Evolutionary conservation across 2,888 invertebrate species (phyloP).

Genomic region (Ormyrus nitidulus): DNA sequence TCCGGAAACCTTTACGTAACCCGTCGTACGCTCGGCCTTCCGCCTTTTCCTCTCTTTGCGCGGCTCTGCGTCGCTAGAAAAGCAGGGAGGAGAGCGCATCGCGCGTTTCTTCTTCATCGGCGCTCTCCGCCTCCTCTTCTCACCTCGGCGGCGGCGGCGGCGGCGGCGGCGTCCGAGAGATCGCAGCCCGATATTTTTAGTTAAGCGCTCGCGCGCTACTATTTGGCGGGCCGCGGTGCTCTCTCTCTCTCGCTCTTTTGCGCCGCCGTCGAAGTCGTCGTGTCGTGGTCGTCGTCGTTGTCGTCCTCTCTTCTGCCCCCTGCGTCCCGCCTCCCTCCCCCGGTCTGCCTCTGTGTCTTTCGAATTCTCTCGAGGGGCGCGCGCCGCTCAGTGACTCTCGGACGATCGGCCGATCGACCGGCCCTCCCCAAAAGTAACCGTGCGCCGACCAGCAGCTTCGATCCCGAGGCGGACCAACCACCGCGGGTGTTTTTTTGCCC

Average conservation of each 20-base stretch:
- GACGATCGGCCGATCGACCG: constrained; percentile 48
- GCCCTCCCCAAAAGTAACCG: background rate
- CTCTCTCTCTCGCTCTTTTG: constrained; percentile 58
- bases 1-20: constrained; percentile 66
- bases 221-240: constrained; percentile 72
- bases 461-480: no score
- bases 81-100: no score
- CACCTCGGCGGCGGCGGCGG: constrained; percentile 33
- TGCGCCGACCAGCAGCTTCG: no score
- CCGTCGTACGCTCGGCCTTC: constrained; percentile 35
- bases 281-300: background rate
- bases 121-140: constrained; percentile 17
- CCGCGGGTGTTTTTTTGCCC: no score
- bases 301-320: background rate
- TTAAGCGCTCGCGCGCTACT: constrained; percentile 64
- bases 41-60: constrained; percentile 39
- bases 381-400: constrained; percentile 39
- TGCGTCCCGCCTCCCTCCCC: background rate
- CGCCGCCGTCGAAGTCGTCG: constrained; percentile 25
- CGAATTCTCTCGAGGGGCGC: constrained; percentile 37
- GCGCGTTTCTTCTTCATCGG: no score
- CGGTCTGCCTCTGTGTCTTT: background rate
- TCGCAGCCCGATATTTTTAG: constrained; percentile 73
- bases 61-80: no score
- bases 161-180: constrained; percentile 58